Evolutionary conservation across 2,113 vertebrate species (phyloP).

Genomic region (Hyperoodon ampullatus): DNA sequence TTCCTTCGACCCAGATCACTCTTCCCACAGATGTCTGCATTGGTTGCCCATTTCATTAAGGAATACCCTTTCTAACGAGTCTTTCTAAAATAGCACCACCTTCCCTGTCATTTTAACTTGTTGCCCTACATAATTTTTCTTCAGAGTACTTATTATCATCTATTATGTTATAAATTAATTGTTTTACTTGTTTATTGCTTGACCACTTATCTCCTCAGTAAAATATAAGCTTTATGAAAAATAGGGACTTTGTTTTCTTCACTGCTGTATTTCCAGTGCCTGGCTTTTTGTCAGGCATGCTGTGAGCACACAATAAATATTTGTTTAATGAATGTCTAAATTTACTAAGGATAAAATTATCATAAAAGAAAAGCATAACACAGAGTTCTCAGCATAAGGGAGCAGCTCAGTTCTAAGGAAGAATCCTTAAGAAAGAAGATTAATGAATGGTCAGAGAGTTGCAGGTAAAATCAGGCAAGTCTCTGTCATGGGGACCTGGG

Average conservation of each 20-base stretch:
- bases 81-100: not conserved
- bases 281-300: not conserved
- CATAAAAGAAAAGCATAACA: not conserved
- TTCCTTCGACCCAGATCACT: not conserved
- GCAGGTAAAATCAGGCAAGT: not conserved
- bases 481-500: not conserved
- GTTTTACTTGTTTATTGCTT: not conserved
- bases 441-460: not conserved
- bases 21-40: not conserved
- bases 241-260: not conserved
- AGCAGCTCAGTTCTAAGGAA: not conserved
- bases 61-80: not conserved
- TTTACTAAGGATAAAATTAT: not conserved
- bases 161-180: not conserved
- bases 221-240: not conserved
- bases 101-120: not conserved
- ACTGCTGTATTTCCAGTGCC: not conserved
- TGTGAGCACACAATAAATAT: not conserved
- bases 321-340: not conserved
- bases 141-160: not conserved
- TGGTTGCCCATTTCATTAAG: not conserved
- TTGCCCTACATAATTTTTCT: not conserved
- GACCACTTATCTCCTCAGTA: not conserved
- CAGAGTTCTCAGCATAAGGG: not conserved
- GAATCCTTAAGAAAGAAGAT: not conserved